Evolutionary conservation across 2,113 vertebrate species (phyloP).

Genomic region (Xenopus tropicalis): DNA sequence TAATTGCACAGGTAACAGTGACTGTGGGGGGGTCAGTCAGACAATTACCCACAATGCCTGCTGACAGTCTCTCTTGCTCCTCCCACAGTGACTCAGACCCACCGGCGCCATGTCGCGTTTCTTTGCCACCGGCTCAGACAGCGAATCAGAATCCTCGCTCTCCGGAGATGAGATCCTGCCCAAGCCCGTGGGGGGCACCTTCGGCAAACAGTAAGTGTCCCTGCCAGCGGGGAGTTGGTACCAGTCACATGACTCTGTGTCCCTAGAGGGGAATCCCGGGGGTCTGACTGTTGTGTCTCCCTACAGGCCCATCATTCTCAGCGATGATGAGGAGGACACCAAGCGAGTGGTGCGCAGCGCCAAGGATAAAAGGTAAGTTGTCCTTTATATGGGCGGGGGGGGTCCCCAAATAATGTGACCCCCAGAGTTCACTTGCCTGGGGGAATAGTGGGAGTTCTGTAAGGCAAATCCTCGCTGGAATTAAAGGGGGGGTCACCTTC

Average conservation of each 20-base stretch:
- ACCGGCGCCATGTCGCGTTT: slow-evolving; percentile 78
- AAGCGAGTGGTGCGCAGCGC: slow-evolving; percentile 88
- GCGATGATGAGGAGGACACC: slow-evolving; percentile 90
- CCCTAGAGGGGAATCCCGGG: neutral
- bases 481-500: neutral
- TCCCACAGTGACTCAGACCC: slow-evolving; percentile 15
- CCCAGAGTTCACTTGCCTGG: too few relatives aligned
- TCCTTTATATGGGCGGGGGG: neutral
- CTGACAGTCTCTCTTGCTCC: neutral
- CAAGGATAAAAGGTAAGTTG: slow-evolving; percentile 81
- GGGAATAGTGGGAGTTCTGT: too few relatives aligned
- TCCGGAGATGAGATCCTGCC: slow-evolving; percentile 78
- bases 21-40: neutral
- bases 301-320: slow-evolving; percentile 74
- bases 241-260: too few relatives aligned
- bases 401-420: neutral
- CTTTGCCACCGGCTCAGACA: slow-evolving; percentile 87
- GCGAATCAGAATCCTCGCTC: slow-evolving; percentile 83
- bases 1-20: too few relatives aligned
- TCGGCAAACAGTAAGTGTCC: slow-evolving; percentile 76
- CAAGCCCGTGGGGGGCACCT: slow-evolving; percentile 79
- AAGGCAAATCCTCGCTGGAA: neutral
- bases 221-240: too few relatives aligned
- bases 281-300: neutral
- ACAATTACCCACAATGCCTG: neutral